Conservation (phyloP, 2,797 vertebrate species). For the Phrynocephalus vlangalii region DNA sequence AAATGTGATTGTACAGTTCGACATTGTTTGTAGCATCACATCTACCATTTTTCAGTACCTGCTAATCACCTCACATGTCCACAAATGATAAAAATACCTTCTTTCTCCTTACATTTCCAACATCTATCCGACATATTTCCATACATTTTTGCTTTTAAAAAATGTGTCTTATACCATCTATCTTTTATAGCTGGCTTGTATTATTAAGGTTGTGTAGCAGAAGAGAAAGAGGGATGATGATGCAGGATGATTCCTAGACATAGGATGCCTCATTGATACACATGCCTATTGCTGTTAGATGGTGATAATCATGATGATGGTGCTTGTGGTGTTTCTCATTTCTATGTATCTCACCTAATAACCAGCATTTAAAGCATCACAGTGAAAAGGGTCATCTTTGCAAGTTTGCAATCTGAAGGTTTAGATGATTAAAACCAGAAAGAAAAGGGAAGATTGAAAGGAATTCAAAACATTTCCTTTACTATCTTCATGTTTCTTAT, state of each 20-base stretch:
- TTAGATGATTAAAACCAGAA: background rate
- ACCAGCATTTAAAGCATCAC: background rate
- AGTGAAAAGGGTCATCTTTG: background rate
- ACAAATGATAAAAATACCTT: no score
- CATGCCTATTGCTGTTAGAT: background rate
- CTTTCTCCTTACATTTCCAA: no score
- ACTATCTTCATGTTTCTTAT: background rate
- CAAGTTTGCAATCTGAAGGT: background rate
- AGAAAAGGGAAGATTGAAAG: background rate
- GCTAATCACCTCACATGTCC: no score
- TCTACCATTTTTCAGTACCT: no score
- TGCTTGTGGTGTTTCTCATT: no score
- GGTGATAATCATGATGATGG: background rate
- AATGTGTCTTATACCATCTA: no score
- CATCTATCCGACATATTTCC: no score
- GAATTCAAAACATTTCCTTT: background rate
- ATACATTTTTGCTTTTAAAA: no score
- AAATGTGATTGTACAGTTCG: no score
- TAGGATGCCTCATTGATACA: background rate
- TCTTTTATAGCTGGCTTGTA: background rate
- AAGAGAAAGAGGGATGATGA: background rate
- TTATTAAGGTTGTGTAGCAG: background rate
- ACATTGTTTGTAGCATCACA: no score
- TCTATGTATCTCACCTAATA: background rate
- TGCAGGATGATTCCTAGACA: background rate